These are phyloP conservation scores for Callospermophilus lateralis DNA, from an alignment of 2,113 vertebrate genomes.

Conservation along the genomic window DNA sequence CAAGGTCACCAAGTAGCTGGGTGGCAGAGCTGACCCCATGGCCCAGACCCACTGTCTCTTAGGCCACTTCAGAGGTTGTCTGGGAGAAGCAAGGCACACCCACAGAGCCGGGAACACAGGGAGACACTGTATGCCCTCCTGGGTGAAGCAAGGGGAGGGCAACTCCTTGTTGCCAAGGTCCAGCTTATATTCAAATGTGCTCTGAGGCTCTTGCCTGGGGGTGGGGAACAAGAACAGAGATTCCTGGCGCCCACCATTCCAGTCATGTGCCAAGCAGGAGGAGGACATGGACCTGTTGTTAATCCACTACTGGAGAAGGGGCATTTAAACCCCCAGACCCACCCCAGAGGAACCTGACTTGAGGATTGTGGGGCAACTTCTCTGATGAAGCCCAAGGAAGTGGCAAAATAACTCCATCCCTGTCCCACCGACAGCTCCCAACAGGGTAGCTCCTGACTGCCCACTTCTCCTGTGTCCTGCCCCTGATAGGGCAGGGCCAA, in stretches of 20 bases:
- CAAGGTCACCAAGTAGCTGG: not conserved
- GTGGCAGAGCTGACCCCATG: not conserved
- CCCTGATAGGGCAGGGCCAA: not conserved
- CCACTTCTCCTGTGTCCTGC: not conserved
- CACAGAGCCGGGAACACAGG: not conserved
- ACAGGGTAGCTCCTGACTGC: not conserved
- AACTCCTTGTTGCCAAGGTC: not conserved
- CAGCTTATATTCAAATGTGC: not conserved
- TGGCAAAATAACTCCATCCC: not conserved
- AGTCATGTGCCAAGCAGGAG: not conserved
- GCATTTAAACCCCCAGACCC: not conserved
- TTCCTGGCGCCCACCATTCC: slow-evolving; percentile 30
- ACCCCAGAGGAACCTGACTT: not conserved
- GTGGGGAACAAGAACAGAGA: slow-evolving; percentile 11
- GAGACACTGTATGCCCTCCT: not conserved
- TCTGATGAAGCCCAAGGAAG: not conserved
- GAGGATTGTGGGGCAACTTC: not conserved
- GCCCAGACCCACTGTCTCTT: not conserved
- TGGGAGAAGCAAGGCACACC: not conserved
- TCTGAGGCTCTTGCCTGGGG: not conserved
- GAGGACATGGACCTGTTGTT: not conserved
- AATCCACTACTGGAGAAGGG: not conserved
- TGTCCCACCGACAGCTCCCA: no score
- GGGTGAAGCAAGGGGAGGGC: not conserved
- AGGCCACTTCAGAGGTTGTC: not conserved